These are phyloP conservation scores for Drosophila tanythrix DNA, from an alignment of 2,888 invertebrate genomes.

Conservation along the genomic window DNA sequence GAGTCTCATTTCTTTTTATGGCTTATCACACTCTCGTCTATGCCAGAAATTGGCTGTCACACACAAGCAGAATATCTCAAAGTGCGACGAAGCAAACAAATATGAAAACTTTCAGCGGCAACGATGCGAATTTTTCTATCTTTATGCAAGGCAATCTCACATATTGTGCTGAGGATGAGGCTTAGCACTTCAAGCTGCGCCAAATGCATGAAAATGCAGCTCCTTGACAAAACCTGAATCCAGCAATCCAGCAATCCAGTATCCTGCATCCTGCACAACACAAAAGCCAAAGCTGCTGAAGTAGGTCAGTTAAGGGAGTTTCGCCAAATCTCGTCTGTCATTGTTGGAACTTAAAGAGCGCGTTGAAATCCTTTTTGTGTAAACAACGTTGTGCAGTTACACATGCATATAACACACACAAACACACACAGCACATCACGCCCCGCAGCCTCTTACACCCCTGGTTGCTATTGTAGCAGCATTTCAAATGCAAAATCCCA, in stretches of 20 bases:
- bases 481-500: slow-evolving; percentile 81
- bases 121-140: slow-evolving; percentile 63
- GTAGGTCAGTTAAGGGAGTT: slow-evolving; percentile 74
- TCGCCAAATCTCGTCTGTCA: slow-evolving; percentile 28
- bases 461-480: slow-evolving; percentile 63
- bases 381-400: slow-evolving; percentile 65
- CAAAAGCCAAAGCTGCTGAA: slow-evolving; percentile 55
- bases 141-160: slow-evolving; percentile 66
- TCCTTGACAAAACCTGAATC: slow-evolving; percentile 69
- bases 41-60: slow-evolving; percentile 65
- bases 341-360: slow-evolving; percentile 73
- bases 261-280: slow-evolving; percentile 49
- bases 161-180: slow-evolving; percentile 51
- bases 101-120: slow-evolving; percentile 75
- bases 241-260: slow-evolving; percentile 22
- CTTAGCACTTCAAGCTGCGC: slow-evolving; percentile 75
- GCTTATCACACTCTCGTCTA: slow-evolving; percentile 58
- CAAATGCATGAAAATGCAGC: slow-evolving; percentile 78
- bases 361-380: slow-evolving; percentile 74
- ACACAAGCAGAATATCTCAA: slow-evolving; percentile 44
- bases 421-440: slow-evolving; percentile 2
- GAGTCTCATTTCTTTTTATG: slow-evolving; percentile 67
- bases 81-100: slow-evolving; percentile 75
- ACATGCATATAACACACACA: slow-evolving; percentile 8
- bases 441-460: neutral